phyloP scores from a whole-genome alignment of 2,797 vertebrate genomes.

The Telmatherina bonti region DNA sequence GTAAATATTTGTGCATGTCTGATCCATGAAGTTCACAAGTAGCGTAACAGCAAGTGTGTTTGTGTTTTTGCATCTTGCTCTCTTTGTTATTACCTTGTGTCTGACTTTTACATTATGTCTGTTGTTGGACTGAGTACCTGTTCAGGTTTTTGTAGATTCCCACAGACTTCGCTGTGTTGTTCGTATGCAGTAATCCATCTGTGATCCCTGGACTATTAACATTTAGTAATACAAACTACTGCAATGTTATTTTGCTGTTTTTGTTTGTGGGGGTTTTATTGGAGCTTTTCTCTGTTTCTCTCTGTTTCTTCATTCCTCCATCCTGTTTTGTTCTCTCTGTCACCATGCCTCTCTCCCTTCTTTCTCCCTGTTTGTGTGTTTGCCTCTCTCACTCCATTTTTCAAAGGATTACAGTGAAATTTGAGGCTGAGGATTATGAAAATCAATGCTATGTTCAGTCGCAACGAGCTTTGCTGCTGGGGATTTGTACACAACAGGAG shows the following conservation, averaged over 20 bases:
- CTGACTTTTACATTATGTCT: background rate
- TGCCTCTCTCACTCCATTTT: conserved; percentile 33
- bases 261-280: conserved; percentile 14
- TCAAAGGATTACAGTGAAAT: conserved; percentile 76
- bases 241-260: conserved; percentile 2
- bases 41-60: background rate
- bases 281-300: background rate
- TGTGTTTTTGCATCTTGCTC: background rate
- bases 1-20: background rate
- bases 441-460: conserved; percentile 76
- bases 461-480: conserved; percentile 66
- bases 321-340: conserved; percentile 13
- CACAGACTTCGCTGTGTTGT: background rate
- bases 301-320: background rate
- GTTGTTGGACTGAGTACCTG: conserved; percentile 9
- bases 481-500: conserved; percentile 59
- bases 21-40: background rate
- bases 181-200: conserved; percentile 9
- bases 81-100: background rate
- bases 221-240: background rate
- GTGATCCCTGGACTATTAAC: conserved; percentile 9
- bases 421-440: conserved; percentile 76
- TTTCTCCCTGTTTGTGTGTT: conserved; percentile 22
- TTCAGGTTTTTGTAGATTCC: background rate
- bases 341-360: background rate